phyloP scores from a whole-genome alignment of 2,797 vertebrate species.

The Muraenolepis orangiensis region DNA sequence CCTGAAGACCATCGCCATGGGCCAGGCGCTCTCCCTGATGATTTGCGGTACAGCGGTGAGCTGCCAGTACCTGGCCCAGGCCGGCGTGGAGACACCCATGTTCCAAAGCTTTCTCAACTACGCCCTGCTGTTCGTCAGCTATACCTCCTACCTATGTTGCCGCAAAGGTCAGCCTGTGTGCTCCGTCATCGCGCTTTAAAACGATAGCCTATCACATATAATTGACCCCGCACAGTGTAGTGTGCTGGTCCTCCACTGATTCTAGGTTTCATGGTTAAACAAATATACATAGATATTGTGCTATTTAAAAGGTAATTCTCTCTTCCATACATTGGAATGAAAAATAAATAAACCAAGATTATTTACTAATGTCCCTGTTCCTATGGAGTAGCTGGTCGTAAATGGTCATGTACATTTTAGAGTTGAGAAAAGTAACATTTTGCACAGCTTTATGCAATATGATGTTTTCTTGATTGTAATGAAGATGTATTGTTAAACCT shows the following conservation, averaged over 20 bases:
- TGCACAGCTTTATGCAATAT: too few relatives aligned
- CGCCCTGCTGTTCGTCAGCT: conserved; percentile 80
- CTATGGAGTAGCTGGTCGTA: too few relatives aligned
- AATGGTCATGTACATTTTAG: neutral
- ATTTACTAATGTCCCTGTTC: too few relatives aligned
- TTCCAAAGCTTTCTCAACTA: conserved; percentile 96
- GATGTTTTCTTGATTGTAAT: too few relatives aligned
- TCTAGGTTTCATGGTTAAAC: neutral
- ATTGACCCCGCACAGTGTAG: neutral
- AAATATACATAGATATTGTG: neutral
- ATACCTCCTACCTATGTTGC: conserved; percentile 75
- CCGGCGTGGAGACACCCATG: conserved; percentile 83
- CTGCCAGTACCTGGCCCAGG: conserved; percentile 82
- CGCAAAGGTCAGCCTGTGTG: conserved; percentile 75
- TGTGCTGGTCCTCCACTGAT: neutral
- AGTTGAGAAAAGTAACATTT: neutral
- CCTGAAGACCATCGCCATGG: conserved; percentile 84
- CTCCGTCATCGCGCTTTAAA: neutral
- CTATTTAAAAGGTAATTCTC: neutral
- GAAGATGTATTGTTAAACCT: too few relatives aligned
- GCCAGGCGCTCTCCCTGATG: conserved; percentile 87
- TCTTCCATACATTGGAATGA: neutral
- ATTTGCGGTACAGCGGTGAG: conserved; percentile 94
- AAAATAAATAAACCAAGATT: neutral
- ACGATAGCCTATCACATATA: neutral